Base-by-base conservation (phyloP, 2,797 vertebrate genomes). In the Phaenicophaeus curvirostris region DNA sequence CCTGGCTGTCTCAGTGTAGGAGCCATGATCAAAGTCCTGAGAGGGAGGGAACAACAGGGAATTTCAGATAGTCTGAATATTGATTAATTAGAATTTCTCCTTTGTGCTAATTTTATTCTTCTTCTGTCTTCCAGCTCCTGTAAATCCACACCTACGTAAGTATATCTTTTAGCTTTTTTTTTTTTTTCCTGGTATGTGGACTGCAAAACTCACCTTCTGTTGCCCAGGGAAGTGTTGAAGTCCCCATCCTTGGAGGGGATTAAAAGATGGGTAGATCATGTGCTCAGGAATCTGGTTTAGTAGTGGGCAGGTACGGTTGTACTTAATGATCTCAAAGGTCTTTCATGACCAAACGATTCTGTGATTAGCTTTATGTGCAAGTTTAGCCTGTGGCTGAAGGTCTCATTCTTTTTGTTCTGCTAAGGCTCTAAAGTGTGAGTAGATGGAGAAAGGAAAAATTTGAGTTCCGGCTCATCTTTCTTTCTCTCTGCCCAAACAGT, bases 61-160 rank as follows among this genome's bases (percentile, higher is more conserved):
- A 44, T 27, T 18, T 5, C 15, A 39, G 17, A 6, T 42, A 33
- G 46, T 11, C 30, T 24, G 15, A 39, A 28, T 65, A 28, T 27
- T 65, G 90, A 63, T 68, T 28, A 13, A 65, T 37, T 21, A 13
- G 37, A 10, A 68, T 9, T 76, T 79, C 66, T 19, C 81, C 89
- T 17, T 28, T 33, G 53, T 62, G 30, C 61, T 97, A 75, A 97
- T 84, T 77, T 50, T 59, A 55, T 74, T 94, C 95, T 92, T 95
- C 30, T 57, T 81, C 92, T 98, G 95, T 95, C 96, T 98, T 98
- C 48, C 98, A 99, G 99, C 99, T 97, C 99, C 99, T 81, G 98
- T 99, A 97, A 99, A 99, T 98, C 99, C 99, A 95, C 99, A 99
- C 95, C 98, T 99, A 96, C 98, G 99, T 99, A 98, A 99, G 99